Evolutionary conservation across 2,113 vertebrate genomes (phyloP).

Genomic region (Colinus virginianus): DNA sequence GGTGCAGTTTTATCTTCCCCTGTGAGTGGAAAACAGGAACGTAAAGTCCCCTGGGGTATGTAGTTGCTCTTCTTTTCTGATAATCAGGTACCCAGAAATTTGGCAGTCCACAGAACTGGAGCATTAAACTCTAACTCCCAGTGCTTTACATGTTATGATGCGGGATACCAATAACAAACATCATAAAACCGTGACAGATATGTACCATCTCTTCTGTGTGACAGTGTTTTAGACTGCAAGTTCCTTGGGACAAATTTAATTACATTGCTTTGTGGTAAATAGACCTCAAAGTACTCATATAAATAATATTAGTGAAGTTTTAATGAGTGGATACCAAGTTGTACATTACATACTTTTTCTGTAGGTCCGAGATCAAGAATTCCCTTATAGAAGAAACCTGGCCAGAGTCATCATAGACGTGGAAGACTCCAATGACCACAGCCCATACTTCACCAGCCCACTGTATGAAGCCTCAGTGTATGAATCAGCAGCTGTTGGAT

Average conservation of each 20-base stretch:
- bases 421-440: constrained; percentile 95
- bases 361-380: constrained; percentile 97
- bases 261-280: neutral
- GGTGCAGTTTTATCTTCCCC: no score
- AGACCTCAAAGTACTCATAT: neutral
- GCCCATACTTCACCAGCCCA: constrained; percentile 91
- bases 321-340: neutral
- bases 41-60: no score
- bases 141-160: no score
- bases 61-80: no score
- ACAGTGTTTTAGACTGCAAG: neutral
- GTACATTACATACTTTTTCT: constrained; percentile 2
- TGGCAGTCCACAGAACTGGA: no score
- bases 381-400: constrained; percentile 93
- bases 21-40: no score
- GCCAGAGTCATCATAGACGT: constrained; percentile 92
- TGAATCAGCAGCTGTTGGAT: constrained; percentile 95
- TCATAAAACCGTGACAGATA: neutral
- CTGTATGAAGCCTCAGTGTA: constrained; percentile 93
- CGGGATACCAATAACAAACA: no score
- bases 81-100: no score
- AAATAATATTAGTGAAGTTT: neutral
- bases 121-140: no score
- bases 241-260: neutral
- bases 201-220: accelerated